Base-by-base conservation (phyloP, 2,797 vertebrate genomes). In the Cirrhinus mrigala region DNA sequence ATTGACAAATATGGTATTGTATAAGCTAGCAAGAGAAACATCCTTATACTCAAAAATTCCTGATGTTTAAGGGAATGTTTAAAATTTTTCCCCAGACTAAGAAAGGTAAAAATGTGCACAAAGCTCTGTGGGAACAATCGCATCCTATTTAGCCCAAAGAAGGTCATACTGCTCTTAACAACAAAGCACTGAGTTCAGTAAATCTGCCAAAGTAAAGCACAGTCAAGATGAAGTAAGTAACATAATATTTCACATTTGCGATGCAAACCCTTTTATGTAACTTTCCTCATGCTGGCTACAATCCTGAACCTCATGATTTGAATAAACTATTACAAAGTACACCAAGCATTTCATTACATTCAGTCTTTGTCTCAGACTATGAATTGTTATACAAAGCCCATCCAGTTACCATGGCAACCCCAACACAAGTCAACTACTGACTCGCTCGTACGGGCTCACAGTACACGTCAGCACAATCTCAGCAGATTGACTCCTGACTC, bases 381-480 rank as follows among this genome's bases (percentile, higher is more conserved):
- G 24, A 80, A 75, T 54, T 71, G 20, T 29, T 48, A 64, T 54
- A 46, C 46, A 58, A 75, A 84, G 37, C 52, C 27, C 62, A 46
- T 71, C 9, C 52, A 9, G 92, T 92, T 92, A 75, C 92, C 73
- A 92, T 91, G 86, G 91, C 90, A 93, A 92, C 83, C 14, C n/a
- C 69, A 64, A 84, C 86, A 88, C 70, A 85, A 93, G 88, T 94
- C 90, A 92, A 77, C 12, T 24, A 50, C 24, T 54, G 18, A 64
- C 86, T 85, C 56, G 82, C 73, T 87, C 44, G 18, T 74, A 52
- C 29, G 52, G 12, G 60, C 18, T 29, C 91, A 74, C 91, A 92
- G 87, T 80, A 2, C 46, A 77, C 52, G 3, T 81, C 75, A 54
- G 64, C 44, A 74, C 88, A 89, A 89, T 88, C 83, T 88, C 87